Percentiles rank a stretch among this genome's conserved stretches.
These are phyloP conservation scores for Pseudois nayaur DNA, from an alignment of 2,113 vertebrate species.

Conservation along the genomic window DNA sequence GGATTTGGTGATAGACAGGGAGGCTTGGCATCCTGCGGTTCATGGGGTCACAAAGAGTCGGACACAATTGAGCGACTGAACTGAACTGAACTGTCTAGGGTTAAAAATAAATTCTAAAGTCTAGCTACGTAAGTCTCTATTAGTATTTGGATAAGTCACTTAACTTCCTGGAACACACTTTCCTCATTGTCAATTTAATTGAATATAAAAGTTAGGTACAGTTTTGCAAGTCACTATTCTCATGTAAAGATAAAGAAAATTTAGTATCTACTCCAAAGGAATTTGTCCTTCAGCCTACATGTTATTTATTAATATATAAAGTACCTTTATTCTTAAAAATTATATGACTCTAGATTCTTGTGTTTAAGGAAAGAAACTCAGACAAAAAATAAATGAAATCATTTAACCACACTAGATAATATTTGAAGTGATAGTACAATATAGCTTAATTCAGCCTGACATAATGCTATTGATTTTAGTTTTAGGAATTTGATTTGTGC, in stretches of 20 bases:
- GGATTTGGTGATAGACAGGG: background rate
- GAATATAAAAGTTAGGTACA: background rate
- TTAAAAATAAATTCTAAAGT: background rate
- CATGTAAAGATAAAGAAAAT: background rate
- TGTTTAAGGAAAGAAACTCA: background rate
- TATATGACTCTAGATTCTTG: background rate
- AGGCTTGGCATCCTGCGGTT: background rate
- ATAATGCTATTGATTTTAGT: conserved; percentile 33
- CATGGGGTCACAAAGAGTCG: rapidly evolving
- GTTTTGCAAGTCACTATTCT: background rate
- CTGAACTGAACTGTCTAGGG: background rate
- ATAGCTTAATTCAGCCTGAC: conserved; percentile 1
- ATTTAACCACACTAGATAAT: conserved; percentile 28
- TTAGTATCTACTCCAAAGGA: background rate
- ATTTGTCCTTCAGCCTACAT: background rate
- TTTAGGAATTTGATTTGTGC: conserved; percentile 22
- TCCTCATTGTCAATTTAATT: background rate
- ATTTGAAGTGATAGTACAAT: conserved; percentile 33
- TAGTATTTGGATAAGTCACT: background rate
- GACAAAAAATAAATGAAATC: conserved; percentile 14
- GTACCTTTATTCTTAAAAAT: background rate
- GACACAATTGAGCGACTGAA: background rate
- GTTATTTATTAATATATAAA: background rate
- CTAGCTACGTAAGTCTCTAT: background rate
- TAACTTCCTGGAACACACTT: background rate